phyloP scores from a whole-genome alignment of 2,797 vertebrate genomes.

The Alfaro cultratus region DNA sequence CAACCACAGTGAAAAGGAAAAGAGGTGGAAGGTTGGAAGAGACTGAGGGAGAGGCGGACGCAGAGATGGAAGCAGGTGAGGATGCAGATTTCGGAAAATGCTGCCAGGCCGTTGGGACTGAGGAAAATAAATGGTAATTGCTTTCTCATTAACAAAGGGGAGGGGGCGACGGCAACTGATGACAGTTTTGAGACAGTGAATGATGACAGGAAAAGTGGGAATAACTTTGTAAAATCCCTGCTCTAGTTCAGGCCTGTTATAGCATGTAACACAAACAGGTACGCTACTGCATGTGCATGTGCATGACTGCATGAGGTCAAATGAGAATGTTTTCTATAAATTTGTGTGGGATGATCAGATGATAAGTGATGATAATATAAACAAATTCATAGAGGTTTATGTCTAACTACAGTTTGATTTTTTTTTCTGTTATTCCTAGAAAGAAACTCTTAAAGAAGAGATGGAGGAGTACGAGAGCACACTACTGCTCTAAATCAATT shows the following conservation, averaged over 20 bases:
- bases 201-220: constrained; percentile 57
- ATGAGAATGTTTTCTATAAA: constrained; percentile 7
- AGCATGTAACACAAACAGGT: constrained; percentile 50
- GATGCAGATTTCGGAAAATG: constrained; percentile 75
- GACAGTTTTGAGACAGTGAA: constrained; percentile 77
- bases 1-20: constrained; percentile 82
- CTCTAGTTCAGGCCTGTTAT: constrained; percentile 72
- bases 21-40: constrained; percentile 78
- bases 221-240: constrained; percentile 62
- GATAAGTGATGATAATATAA: constrained; percentile 35
- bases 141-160: constrained; percentile 81
- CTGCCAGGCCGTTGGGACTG: constrained; percentile 71
- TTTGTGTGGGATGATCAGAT: constrained; percentile 8
- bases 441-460: constrained; percentile 21
- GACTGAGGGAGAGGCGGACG: constrained; percentile 75
- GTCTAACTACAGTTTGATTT: constrained; percentile 49
- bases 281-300: constrained; percentile 63
- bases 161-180: constrained; percentile 76
- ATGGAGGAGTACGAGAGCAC: constrained; percentile 49
- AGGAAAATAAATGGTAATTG: constrained; percentile 77
- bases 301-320: constrained; percentile 52
- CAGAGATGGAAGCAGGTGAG: constrained; percentile 79
- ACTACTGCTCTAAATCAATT: constrained; percentile 20
- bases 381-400: constrained; percentile 25
- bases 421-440: constrained; percentile 50